phyloP scores from a whole-genome alignment of 2,797 vertebrate genomes.

The Oreonectes daqikongensis region DNA sequence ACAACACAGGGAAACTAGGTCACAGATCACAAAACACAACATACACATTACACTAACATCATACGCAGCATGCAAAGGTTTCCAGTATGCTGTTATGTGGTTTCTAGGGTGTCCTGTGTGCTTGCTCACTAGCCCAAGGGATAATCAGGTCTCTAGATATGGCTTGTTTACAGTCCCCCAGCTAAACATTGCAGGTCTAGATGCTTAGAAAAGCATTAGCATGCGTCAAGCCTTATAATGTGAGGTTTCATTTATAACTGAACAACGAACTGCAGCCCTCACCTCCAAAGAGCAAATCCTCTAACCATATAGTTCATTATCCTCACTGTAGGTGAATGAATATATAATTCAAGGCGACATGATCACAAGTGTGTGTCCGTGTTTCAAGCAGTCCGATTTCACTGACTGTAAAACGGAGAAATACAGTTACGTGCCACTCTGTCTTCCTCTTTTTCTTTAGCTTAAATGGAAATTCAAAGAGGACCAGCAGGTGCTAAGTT shows the following conservation, averaged over 20 bases:
- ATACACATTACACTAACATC: too few species aligned
- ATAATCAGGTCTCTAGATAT: not conserved
- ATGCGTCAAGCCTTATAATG: not conserved
- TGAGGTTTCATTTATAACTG: not conserved
- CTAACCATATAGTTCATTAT: not conserved
- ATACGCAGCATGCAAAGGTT: not conserved
- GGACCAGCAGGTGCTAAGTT: conserved; percentile 4
- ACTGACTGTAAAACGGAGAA: not conserved
- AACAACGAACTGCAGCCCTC: not conserved
- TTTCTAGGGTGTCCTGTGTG: not conserved
- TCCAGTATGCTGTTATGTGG: not conserved
- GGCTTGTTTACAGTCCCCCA: not conserved
- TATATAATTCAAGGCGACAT: not conserved
- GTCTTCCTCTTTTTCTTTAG: not conserved
- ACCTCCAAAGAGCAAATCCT: not conserved
- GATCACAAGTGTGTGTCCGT: not conserved
- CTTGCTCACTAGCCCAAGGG: not conserved
- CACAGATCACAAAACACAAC: too few species aligned
- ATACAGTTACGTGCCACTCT: not conserved
- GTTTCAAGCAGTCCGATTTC: not conserved
- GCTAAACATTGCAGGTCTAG: not conserved
- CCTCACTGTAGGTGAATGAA: not conserved
- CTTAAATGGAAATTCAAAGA: conserved; percentile 13
- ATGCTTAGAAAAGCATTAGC: not conserved
- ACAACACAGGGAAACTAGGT: too few species aligned